A percentile compares a stretch with the other conserved stretches of the same genome.
These are phyloP conservation scores for Eubasilissa splendida DNA, from an alignment of 2,888 invertebrate species.

Conservation along the genomic window DNA sequence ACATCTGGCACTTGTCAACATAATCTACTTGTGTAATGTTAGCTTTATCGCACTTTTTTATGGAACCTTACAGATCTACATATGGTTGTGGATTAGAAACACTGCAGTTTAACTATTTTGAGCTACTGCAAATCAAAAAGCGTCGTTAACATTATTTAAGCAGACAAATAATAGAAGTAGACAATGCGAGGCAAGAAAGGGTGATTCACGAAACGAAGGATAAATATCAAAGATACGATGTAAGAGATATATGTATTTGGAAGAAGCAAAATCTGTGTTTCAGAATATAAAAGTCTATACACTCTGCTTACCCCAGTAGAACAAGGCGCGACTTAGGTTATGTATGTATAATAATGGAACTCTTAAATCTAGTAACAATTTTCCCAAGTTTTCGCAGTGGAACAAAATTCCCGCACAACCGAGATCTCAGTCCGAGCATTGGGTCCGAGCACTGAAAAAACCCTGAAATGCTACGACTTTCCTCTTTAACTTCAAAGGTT, in stretches of 20 bases:
- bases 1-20: no score
- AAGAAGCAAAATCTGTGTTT: neutral
- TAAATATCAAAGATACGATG: neutral
- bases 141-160: no score
- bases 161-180: neutral
- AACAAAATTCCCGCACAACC: neutral
- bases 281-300: neutral
- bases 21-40: no score
- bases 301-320: neutral
- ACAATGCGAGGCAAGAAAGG: neutral
- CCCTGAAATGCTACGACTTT: conserved; percentile 11
- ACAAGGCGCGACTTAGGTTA: neutral
- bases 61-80: no score
- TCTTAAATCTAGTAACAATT: conserved; percentile 10
- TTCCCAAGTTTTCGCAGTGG: conserved; percentile 1
- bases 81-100: no score
- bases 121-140: no score
- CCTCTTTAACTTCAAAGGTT: conserved; percentile 24
- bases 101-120: no score
- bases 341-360: neutral
- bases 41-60: no score
- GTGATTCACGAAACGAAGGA: neutral
- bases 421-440: neutral
- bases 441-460: conserved; percentile 6
- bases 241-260: neutral